Conservation (phyloP, 2,888 invertebrate species). For the Dryobotodes eremita region DNA sequence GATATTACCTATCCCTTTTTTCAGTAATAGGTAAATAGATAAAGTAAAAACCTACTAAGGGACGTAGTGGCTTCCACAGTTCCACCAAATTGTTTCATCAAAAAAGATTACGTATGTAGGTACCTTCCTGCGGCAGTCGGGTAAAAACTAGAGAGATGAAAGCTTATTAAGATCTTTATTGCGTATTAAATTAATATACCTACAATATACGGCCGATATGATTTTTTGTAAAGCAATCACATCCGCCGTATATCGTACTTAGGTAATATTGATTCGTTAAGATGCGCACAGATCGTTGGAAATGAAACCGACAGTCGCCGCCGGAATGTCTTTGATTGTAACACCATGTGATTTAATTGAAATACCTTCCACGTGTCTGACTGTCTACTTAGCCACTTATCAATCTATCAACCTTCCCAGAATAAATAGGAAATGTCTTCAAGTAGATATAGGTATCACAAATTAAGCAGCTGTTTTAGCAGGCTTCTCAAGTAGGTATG, state of each 20-base stretch:
- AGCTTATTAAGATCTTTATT: neutral
- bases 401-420: neutral
- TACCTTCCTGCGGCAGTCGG: neutral
- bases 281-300: slow-evolving; percentile 54
- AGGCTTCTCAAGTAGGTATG: neutral
- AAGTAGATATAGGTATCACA: neutral
- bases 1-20: too few species aligned
- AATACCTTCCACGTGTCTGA: slow-evolving; percentile 67
- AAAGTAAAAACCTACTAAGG: neutral
- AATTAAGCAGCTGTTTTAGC: neutral
- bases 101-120: neutral
- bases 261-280: slow-evolving; percentile 15
- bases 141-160: neutral
- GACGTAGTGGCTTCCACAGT: neutral
- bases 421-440: neutral
- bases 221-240: neutral
- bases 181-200: neutral
- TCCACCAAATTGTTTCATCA: neutral
- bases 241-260: too few species aligned
- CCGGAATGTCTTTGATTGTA: slow-evolving; percentile 74
- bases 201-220: neutral
- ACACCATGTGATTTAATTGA: slow-evolving; percentile 73
- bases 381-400: slow-evolving; percentile 38
- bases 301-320: slow-evolving; percentile 58
- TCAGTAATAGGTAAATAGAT: neutral